phyloP scores from a whole-genome alignment of 1,140 invertebrate genomes.

The Planococcus citri region DNA sequence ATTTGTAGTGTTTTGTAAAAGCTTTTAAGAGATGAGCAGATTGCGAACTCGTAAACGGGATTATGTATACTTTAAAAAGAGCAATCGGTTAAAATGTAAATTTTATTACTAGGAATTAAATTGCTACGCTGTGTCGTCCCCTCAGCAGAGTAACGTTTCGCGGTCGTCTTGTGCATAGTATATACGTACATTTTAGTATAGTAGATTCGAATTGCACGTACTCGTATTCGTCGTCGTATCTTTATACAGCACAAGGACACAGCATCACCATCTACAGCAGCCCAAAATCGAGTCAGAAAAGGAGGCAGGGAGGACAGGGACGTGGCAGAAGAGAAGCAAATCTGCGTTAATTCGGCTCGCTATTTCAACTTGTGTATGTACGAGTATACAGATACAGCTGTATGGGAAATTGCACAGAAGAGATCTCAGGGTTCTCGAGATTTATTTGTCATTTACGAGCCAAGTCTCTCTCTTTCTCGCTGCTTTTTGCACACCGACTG shows the following conservation, averaged over 20 bases:
- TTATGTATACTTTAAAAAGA: background rate
- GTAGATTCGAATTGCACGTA: background rate
- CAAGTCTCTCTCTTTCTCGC: background rate
- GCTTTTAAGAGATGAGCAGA: constrained; percentile 2
- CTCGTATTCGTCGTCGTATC: background rate
- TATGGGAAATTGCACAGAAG: background rate
- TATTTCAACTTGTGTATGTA: background rate
- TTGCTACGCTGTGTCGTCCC: background rate
- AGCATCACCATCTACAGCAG: too few species aligned
- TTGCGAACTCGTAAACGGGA: constrained; percentile 5
- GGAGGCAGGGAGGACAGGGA: background rate
- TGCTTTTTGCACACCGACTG: background rate
- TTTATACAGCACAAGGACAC: background rate
- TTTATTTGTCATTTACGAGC: constrained; percentile 18
- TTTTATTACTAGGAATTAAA: constrained; percentile 14
- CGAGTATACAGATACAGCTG: background rate
- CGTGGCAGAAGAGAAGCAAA: background rate
- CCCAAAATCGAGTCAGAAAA: too few species aligned
- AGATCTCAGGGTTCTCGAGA: background rate
- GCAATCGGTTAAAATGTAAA: constrained; percentile 17
- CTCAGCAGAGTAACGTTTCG: too few species aligned
- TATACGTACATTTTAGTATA: too few species aligned
- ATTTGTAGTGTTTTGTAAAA: background rate
- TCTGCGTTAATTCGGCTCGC: constrained; percentile 5
- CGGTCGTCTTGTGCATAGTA: too few species aligned